A percentile compares a stretch with the other conserved stretches of the same genome.
phyloP scores from a whole-genome alignment of 2,888 invertebrate genomes.

The Dryobotodes eremita region DNA sequence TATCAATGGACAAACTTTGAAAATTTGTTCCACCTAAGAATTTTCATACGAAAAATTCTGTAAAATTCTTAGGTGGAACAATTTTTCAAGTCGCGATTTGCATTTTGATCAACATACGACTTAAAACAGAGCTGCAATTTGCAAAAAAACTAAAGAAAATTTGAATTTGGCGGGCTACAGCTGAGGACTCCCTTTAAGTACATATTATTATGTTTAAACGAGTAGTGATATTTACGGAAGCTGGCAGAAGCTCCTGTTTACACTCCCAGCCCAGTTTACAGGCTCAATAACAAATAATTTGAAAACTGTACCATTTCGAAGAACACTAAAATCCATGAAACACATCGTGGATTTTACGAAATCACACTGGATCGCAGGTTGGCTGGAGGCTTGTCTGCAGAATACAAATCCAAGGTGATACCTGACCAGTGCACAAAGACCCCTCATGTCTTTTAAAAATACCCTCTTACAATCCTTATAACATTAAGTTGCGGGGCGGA shows the following conservation, averaged over 20 bases:
- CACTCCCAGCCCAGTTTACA: background rate
- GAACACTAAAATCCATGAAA: conserved; percentile 70
- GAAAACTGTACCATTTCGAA: conserved; percentile 34
- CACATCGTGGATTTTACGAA: conserved; percentile 78
- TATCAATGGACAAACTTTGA: too few species aligned
- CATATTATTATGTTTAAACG: background rate
- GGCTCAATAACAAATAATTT: conserved; percentile 30
- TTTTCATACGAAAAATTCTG: too few species aligned
- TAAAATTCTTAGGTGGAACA: too few species aligned
- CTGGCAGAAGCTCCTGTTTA: background rate
- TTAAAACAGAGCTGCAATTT: too few species aligned
- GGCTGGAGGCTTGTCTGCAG: conserved; percentile 77
- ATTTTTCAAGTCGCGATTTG: too few species aligned
- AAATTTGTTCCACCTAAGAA: too few species aligned
- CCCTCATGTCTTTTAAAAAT: conserved; percentile 69
- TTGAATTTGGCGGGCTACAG: too few species aligned
- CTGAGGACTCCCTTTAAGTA: background rate
- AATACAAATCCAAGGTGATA: conserved; percentile 84
- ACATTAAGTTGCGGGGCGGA: conserved; percentile 63
- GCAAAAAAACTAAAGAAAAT: too few species aligned
- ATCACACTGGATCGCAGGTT: conserved; percentile 80
- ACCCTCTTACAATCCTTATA: conserved; percentile 62
- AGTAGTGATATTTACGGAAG: background rate
- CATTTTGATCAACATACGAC: too few species aligned
- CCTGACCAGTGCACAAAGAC: conserved; percentile 75